Evolutionary conservation across 2,888 invertebrate genomes (phyloP).

Genomic region (Epinotia brunnichana): DNA sequence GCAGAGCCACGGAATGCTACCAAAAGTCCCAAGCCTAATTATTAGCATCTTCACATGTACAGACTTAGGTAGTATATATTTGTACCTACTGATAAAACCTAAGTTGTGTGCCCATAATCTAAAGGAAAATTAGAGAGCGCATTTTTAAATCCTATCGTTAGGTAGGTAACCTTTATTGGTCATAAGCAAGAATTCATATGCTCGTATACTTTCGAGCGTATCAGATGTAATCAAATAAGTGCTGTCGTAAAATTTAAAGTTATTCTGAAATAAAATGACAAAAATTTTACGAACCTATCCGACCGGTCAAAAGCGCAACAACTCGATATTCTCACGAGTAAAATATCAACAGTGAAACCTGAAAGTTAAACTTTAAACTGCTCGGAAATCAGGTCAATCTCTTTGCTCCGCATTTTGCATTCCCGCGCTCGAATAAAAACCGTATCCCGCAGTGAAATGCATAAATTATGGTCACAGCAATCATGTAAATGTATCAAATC

Average conservation of each 20-base stretch:
- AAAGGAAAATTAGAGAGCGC: neutral
- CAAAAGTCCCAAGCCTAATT: no score
- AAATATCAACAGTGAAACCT: constrained; percentile 31
- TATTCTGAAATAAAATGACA: constrained; percentile 3
- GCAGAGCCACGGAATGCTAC: no score
- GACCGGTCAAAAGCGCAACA: constrained; percentile 8
- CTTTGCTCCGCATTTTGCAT: constrained; percentile 25
- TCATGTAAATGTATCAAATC: constrained; percentile 45
- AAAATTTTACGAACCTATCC: constrained; percentile 12
- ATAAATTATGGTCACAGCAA: constrained; percentile 41
- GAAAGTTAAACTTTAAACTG: constrained; percentile 27
- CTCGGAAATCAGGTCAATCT: constrained; percentile 37
- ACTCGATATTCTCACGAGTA: constrained; percentile 29
- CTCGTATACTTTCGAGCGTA: constrained; percentile 2
- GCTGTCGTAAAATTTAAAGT: constrained; percentile 13
- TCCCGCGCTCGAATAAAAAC: constrained; percentile 37
- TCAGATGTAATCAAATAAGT: constrained; percentile 3
- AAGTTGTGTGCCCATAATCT: no score
- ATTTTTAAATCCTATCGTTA: neutral
- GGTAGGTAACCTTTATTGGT: neutral
- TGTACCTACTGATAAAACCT: no score
- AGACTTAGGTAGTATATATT: no score
- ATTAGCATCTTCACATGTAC: no score
- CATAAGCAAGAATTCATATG: neutral
- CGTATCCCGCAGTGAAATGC: constrained; percentile 44